A percentile compares a stretch with the other conserved stretches of the same genome.
Evolutionary conservation across 2,888 invertebrate species (phyloP).

Genomic region (Cetonia aurata): DNA sequence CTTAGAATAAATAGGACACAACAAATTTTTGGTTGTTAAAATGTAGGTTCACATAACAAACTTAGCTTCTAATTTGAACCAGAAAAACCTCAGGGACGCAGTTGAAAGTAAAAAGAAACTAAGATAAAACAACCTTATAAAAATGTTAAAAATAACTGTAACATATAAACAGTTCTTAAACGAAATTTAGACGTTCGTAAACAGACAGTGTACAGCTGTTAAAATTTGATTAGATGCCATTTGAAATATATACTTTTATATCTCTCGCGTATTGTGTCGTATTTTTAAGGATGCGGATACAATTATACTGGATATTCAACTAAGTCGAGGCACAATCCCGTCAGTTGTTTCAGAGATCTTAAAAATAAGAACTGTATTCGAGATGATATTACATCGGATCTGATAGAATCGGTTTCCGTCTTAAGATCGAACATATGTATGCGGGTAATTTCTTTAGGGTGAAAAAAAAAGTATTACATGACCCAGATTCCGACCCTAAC

Average conservation of each 20-base stretch:
- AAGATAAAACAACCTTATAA: conserved; percentile 35
- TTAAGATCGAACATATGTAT: neutral
- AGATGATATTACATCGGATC: neutral
- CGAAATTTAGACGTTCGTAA: conserved; percentile 37
- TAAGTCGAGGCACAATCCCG: neutral
- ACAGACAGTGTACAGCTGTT: conserved; percentile 37
- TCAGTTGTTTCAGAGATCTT: too few relatives aligned
- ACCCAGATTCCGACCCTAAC: conserved; percentile 35
- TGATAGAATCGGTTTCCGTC: neutral
- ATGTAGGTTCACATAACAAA: too few relatives aligned
- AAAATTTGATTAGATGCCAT: conserved; percentile 39
- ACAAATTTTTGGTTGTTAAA: too few relatives aligned
- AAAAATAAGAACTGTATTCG: too few relatives aligned
- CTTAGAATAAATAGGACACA: too few relatives aligned
- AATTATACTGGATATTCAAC: too few relatives aligned
- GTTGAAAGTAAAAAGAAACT: conserved; percentile 24
- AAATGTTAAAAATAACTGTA: conserved; percentile 39
- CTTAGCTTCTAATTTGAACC: neutral
- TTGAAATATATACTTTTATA: conserved; percentile 35
- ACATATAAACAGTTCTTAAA: conserved; percentile 39
- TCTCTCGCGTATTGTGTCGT: conserved; percentile 17
- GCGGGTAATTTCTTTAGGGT: conserved; percentile 5
- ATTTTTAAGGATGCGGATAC: conserved; percentile 17
- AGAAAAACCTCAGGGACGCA: conserved; percentile 23
- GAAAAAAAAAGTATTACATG: conserved; percentile 30